Base-by-base conservation (phyloP, 2,888 invertebrate species). In the Lomographa bimaculata region DNA sequence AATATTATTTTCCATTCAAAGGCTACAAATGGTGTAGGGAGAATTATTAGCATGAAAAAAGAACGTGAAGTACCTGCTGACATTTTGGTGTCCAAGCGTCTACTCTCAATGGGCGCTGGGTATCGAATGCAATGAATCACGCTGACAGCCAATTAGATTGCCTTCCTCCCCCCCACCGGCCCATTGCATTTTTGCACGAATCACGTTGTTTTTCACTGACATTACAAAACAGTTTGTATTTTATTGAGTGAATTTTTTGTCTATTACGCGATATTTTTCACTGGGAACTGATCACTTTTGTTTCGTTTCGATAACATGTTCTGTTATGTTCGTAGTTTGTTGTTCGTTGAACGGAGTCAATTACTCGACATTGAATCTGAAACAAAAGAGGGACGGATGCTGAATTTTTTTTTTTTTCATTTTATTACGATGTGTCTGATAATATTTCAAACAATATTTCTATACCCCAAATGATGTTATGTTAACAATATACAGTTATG, bases 151-250 rank as follows among this genome's bases (percentile, higher is more conserved):
- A 64, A 68, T 64, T 60, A 71, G 54, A 59, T 50, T 57, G 45
- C 48, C 52, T 26, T 46, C 54, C 51, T 41, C 44, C 76, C 79
- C 83, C 63, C 86, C 83, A 40, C 83, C 82, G 35, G 78, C 73
- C 83, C 82, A 85, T 71, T 83, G 81, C 78, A 80, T 78, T 71
- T 75, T 82, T 49, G 70, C 70, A 63, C 71, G 60, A 61, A 73
- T 67, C 60, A 74, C 65, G 57, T 64, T 72, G 40, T 65, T 69
- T 59, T 63, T 69, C 67, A 78, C 68, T 71, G 71, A 75, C 82
- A 80, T 84, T 60, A 79, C 80, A 75, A 64, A 48, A 30, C 36
- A 44, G 35, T 50, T 54, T 41, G 32, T 44, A 43, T 50, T 49
- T 54, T 46, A 49, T 45, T 58, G 36, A 24, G 32, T 25, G 20